Percentiles rank a stretch among this genome's conserved stretches.
These are phyloP conservation scores for Helobdella robusta DNA, from an alignment of 2,888 invertebrate species.

Conservation along the genomic window DNA sequence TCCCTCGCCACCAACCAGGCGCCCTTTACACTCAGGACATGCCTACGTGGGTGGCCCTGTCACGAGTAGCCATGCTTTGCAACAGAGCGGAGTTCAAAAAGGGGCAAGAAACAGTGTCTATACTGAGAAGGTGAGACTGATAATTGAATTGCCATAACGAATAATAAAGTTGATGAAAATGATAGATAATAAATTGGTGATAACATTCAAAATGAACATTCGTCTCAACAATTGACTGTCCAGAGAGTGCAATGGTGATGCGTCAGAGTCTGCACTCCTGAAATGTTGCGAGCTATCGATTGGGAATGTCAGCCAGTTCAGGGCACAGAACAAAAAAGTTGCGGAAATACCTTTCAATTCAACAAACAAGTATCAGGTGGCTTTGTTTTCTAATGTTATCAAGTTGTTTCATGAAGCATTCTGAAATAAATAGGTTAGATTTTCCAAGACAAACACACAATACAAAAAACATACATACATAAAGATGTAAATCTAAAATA, in stretches of 20 bases:
- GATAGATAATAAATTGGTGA: too few relatives aligned
- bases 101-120: conserved; percentile 20
- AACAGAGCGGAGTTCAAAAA: conserved; percentile 26
- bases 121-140: conserved; percentile 24
- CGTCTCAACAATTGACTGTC: neutral
- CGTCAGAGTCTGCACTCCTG: conserved; percentile 52
- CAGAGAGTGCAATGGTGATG: conserved; percentile 52
- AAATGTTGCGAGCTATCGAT: conserved; percentile 49
- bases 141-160: too few relatives aligned
- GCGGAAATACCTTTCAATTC: conserved; percentile 53
- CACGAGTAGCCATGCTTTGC: conserved; percentile 24
- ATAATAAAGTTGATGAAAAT: neutral
- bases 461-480: too few relatives aligned
- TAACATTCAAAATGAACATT: too few relatives aligned
- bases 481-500: too few relatives aligned
- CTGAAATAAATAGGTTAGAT: too few relatives aligned
- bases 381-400: too few relatives aligned
- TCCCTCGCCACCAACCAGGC: neutral
- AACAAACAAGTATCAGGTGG: conserved; percentile 53
- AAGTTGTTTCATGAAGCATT: too few relatives aligned
- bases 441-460: too few relatives aligned
- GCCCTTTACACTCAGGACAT: conserved; percentile 3
- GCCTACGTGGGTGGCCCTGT: conserved; percentile 19
- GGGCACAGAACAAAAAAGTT: conserved; percentile 46
- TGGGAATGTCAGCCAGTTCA: conserved; percentile 45